Evolutionary conservation across 2,113 vertebrate species (phyloP).

Genomic region (Delphinus delphis): DNA sequence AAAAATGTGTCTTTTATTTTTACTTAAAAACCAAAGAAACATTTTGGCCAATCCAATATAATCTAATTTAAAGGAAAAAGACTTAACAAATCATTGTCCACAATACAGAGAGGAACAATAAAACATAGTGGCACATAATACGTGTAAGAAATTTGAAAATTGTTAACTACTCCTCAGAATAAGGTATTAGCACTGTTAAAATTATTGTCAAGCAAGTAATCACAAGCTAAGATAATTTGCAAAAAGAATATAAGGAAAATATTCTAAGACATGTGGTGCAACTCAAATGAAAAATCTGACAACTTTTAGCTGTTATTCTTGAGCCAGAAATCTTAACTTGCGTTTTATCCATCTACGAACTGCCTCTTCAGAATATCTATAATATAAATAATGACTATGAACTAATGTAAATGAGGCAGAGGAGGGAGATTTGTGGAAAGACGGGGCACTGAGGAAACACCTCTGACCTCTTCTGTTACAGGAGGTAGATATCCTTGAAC

Average conservation of each 20-base stretch:
- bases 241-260: constrained; percentile 54
- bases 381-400: neutral
- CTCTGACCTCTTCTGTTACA: neutral
- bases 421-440: neutral
- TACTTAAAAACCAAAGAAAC: too few species aligned
- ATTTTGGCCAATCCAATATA: too few species aligned
- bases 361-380: neutral
- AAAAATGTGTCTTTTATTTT: too few species aligned
- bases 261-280: constrained; percentile 9
- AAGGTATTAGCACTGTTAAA: neutral
- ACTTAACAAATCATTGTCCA: neutral
- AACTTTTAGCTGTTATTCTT: neutral
- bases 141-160: neutral
- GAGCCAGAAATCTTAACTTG: neutral
- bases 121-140: neutral
- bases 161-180: neutral
- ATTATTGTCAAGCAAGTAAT: constrained; percentile 43
- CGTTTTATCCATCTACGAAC: neutral
- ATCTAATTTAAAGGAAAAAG: neutral
- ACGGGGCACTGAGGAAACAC: rapidly evolving
- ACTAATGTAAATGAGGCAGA: neutral
- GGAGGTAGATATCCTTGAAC: neutral
- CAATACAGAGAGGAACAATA: neutral
- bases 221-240: constrained; percentile 56
- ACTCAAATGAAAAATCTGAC: neutral